These are phyloP conservation scores for Eulemur macaco DNA, from an alignment of 2,113 vertebrate genomes.

Conservation along the genomic window DNA sequence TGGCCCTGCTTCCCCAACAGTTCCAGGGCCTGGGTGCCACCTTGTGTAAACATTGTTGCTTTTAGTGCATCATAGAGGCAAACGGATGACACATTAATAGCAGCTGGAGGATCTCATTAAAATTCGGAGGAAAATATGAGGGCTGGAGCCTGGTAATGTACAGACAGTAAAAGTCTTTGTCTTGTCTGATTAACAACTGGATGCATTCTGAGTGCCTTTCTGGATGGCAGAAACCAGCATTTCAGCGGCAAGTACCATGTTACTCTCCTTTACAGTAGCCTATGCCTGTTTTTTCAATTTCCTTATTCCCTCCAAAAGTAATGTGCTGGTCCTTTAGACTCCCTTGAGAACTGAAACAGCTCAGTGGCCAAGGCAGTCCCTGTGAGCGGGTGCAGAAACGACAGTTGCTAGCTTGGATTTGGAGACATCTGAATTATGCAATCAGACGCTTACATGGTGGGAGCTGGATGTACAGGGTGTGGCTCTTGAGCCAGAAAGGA, in stretches of 20 bases:
- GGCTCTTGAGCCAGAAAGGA: neutral
- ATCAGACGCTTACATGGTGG: constrained; percentile 51
- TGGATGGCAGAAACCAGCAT: constrained; percentile 15
- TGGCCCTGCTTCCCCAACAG: constrained; percentile 17
- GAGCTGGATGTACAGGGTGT: constrained; percentile 13
- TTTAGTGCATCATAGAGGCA: constrained; percentile 25
- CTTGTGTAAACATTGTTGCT: constrained; percentile 57
- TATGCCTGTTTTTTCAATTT: neutral
- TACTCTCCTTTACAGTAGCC: neutral
- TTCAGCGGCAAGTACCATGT: constrained; percentile 28
- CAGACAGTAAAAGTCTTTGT: constrained; percentile 22
- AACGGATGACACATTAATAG: constrained; percentile 49
- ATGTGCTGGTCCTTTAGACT: constrained; percentile 56
- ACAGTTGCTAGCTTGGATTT: constrained; percentile 55
- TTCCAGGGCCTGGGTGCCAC: constrained; percentile 56
- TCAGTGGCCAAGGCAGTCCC: constrained; percentile 45
- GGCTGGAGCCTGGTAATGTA: neutral
- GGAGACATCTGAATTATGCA: constrained; percentile 66
- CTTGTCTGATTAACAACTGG: neutral
- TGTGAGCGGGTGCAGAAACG: constrained; percentile 4
- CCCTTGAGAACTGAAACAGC: constrained; percentile 65
- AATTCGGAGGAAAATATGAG: constrained; percentile 42
- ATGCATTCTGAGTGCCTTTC: constrained; percentile 25
- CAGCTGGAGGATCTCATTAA: constrained; percentile 65
- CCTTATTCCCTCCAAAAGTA: constrained; percentile 32